Evolutionary conservation across 1,140 invertebrate species (phyloP), one percentile per base, ranked within the genome.

Genomic region (Pissodes strobi): DNA sequence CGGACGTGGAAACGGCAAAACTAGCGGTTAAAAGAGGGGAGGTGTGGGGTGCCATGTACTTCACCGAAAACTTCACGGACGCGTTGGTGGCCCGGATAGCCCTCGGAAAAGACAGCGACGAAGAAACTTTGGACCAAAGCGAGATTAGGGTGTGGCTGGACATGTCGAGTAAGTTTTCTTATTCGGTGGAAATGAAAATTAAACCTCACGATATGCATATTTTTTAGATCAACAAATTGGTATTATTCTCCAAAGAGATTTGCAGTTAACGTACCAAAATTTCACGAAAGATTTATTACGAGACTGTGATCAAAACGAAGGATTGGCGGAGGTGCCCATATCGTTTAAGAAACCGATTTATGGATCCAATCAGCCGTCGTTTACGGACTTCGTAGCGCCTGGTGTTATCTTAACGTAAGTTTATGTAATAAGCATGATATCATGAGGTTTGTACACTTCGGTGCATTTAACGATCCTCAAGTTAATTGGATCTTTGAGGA

Each of bases 341-440:
- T 79, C 92, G 82, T 90, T 93, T 71, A 82, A 87, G 69, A 78
- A 86, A n/a, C 94, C 95, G 2, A 86, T 97, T 46, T 97, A 95
- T 77, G 95, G 94, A 15, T 83, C 86, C n/a, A 77, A 80, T 41
- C 81, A 90, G 63, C 92, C 93, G 0, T 93, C 91, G 69, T 96
- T 97, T 74, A 95, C 93, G 0, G 92, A 97, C 75, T 98, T 97
- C 75, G 94, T 95, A 69, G 94, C 94, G 2, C 94, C 94, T 15
- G 94, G 95, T 65, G 87, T 97, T 39, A 94, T 97, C 69, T 79
- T 97, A 65, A 95, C 90, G 90, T 93, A 79, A 86, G 85, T 72
- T n/a, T n/a, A n/a, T n/a, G n/a, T n/a, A n/a, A n/a, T n/a, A n/a
- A n/a, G n/a, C n/a, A n/a, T n/a, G n/a, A n/a, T n/a, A n/a, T n/a